phyloP scores from a whole-genome alignment of 2,888 invertebrate species.

The Lymantria monacha region DNA sequence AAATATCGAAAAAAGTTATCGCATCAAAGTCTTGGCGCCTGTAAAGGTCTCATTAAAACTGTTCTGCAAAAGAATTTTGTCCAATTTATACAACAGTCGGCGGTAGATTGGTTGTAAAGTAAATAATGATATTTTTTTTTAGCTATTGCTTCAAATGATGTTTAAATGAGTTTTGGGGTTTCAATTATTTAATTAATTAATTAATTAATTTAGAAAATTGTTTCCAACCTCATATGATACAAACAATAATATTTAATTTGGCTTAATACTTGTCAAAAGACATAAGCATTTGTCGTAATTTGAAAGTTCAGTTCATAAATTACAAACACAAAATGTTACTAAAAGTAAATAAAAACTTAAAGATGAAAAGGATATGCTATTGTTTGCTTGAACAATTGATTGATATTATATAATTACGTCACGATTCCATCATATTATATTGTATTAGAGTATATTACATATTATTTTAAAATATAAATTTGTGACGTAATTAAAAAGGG shows the following conservation, averaged over 20 bases:
- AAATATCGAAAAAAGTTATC: slow-evolving; percentile 79
- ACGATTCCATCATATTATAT: too few species aligned
- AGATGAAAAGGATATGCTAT: too few species aligned
- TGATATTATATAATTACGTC: too few species aligned
- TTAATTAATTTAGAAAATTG: slow-evolving; percentile 21
- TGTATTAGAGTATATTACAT: too few species aligned
- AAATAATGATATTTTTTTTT: slow-evolving; percentile 66
- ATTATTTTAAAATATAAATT: background rate
- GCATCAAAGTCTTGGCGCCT: slow-evolving; percentile 72
- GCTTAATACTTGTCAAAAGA: too few species aligned
- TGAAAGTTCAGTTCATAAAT: too few species aligned
- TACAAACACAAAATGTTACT: too few species aligned
- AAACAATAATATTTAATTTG: too few species aligned
- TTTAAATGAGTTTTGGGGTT: slow-evolving; percentile 28
- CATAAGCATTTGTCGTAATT: too few species aligned
- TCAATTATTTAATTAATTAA: slow-evolving; percentile 13
- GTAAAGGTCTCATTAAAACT: slow-evolving; percentile 79
- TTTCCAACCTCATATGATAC: background rate
- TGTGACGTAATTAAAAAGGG: background rate
- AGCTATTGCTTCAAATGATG: slow-evolving; percentile 60
- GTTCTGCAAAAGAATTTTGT: slow-evolving; percentile 73
- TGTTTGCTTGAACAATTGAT: too few species aligned
- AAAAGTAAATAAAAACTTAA: too few species aligned
- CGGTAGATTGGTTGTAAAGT: slow-evolving; percentile 64
- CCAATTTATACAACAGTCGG: slow-evolving; percentile 74